Percentiles rank a stretch among this genome's conserved stretches.
Evolutionary conservation across 2,113 vertebrate species (phyloP).

Genomic region (Petromus typicus): DNA sequence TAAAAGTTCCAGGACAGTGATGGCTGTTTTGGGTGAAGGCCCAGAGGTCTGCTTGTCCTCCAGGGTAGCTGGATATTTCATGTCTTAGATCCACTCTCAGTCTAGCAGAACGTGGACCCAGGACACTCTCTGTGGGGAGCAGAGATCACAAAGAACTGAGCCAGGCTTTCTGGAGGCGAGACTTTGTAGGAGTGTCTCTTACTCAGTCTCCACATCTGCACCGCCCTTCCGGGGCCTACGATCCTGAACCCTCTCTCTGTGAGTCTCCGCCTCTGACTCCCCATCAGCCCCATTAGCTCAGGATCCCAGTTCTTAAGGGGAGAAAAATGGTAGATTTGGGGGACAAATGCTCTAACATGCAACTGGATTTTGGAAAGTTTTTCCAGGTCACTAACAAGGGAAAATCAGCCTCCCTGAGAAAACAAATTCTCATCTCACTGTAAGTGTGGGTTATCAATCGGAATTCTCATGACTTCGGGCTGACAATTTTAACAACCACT

Average conservation of each 20-base stretch:
- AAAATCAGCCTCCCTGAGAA: conserved; percentile 49
- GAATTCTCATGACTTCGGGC: conserved; percentile 74
- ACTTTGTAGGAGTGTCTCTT: neutral
- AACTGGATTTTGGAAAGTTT: neutral
- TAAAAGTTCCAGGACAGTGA: neutral
- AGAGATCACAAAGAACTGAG: neutral
- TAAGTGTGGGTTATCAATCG: conserved; percentile 62
- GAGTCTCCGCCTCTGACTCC: too few species aligned
- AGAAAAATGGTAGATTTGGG: neutral
- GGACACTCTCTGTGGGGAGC: neutral
- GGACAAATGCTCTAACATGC: neutral
- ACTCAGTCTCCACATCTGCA: neutral
- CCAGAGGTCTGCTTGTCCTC: neutral
- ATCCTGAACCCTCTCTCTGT: neutral
- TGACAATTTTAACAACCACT: conserved; percentile 74
- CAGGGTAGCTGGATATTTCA: neutral
- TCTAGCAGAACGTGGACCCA: neutral
- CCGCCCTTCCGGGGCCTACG: neutral
- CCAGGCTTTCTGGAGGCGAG: neutral
- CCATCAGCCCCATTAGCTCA: neutral
- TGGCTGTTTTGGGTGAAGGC: accelerated
- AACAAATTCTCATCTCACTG: conserved; percentile 60
- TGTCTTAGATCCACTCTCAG: accelerated
- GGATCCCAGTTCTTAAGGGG: neutral
- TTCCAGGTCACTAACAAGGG: conserved; percentile 26